Evolutionary conservation across 2,888 invertebrate genomes (phyloP), one percentile per base, ranked within the genome.

Genomic region (Dryomyza anilis): DNA sequence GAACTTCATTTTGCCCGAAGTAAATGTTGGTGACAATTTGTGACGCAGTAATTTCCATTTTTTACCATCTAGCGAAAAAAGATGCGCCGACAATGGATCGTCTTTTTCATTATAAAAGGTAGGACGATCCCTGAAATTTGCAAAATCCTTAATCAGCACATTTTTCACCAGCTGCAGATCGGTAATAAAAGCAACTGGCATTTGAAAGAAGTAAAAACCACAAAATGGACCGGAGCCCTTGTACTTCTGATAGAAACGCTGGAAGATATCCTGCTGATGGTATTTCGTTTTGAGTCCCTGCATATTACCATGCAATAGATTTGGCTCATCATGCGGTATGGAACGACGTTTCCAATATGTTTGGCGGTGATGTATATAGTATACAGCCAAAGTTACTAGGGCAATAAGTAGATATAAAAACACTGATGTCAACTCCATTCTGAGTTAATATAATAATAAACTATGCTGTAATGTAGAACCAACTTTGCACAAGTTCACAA

Each of bases 1-100:
- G 19, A 71, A 70, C 57, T 75, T 75, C 73, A 77, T 69, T 63
- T 55, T 65, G 58, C 65, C 45, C 16, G 59, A 69, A 1, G 84
- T 82, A 69, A 85, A 85, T 0, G 83, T 81, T 2, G 84, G 83
- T 2, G 82, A 79, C 30, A 85, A 58, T 46, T 83, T 82, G 1
- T 75, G 67, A 33, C 85, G 72, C 33, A 84, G 69, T 7, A 73
- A 70, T 67, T 79, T 82, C 85, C 85, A 85, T 12, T 64, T 27
- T 2, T 19, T 43, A 4, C 81, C 83, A 2, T 75, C 75, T 29
- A 79, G 45, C 10, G 69, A 55, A 52, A 79, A 73, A 29, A 82
- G 67, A 70, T 80, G 74, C 0, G 63, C 77, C 0, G 74, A 64
- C 6, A 81, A 53, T 1, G 82, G 82, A 59, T 80, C 79, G 21